Conservation (phyloP, 2,113 vertebrate genomes). For the Nymphicus hollandicus region DNA sequence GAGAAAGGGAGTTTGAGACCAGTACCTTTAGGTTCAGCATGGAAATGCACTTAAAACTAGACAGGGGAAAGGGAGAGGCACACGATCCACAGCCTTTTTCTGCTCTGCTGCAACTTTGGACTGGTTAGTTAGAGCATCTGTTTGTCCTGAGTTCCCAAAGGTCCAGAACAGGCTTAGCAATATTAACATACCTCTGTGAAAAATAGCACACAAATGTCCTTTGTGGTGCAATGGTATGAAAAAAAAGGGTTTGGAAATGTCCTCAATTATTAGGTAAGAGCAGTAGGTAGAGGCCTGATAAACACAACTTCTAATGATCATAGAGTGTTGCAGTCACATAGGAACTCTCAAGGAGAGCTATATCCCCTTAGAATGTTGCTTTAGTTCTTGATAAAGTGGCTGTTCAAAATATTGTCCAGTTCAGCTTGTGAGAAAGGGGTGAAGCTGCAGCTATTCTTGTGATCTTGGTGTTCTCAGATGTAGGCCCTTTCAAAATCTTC, state of each 20-base stretch:
- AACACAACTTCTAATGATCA: not conserved
- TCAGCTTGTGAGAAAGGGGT: not conserved
- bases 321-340: not conserved
- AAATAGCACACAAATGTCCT: not conserved
- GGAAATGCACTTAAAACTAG: not conserved
- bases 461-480: not conserved
- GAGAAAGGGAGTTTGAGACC: not conserved
- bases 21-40: not conserved
- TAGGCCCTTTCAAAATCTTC: not conserved
- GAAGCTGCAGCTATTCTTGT: not conserved
- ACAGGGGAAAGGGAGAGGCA: not conserved
- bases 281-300: not conserved
- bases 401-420: not conserved
- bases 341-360: not conserved
- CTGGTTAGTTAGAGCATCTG: not conserved
- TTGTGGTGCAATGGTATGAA: not conserved
- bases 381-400: not conserved
- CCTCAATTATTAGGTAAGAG: not conserved
- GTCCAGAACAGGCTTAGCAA: not conserved
- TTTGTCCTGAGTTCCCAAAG: not conserved
- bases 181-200: not conserved
- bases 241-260: not conserved
- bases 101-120: not conserved
- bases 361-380: not conserved
- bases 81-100: fast-evolving